These are phyloP conservation scores for Rhinolophus sinicus DNA, from an alignment of 2,113 vertebrate species.

Conservation along the genomic window DNA sequence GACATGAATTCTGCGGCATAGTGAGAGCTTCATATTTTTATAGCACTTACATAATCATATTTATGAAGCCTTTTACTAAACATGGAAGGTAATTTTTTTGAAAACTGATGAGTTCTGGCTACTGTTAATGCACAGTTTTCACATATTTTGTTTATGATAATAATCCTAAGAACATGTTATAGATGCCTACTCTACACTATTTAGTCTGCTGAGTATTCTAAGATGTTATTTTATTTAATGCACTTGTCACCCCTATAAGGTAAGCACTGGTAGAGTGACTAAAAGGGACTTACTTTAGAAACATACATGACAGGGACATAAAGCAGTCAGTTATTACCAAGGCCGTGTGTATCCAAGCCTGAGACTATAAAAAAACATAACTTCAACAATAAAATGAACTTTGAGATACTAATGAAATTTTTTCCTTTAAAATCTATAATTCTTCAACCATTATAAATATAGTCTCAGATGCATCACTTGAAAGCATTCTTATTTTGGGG, in stretches of 20 bases:
- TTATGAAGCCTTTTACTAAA: not conserved
- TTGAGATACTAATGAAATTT: not conserved
- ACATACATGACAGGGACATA: not conserved
- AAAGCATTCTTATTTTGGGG: not conserved
- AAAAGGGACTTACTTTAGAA: not conserved
- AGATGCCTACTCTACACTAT: not conserved
- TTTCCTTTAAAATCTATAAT: not conserved
- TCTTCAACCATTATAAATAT: not conserved
- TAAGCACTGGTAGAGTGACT: not conserved
- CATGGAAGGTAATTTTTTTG: not conserved
- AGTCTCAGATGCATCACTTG: not conserved
- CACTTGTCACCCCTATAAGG: not conserved
- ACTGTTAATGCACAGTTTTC: not conserved
- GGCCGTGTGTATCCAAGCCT: not conserved
- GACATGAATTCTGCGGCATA: not conserved
- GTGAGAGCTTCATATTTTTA: not conserved
- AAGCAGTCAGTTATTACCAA: conserved; percentile 16
- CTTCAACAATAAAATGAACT: not conserved
- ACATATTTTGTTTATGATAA: not conserved
- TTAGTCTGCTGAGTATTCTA: not conserved
- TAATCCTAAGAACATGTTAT: not conserved
- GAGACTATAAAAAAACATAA: not conserved
- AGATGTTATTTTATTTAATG: not conserved
- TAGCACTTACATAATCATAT: not conserved
- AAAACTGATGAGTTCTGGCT: not conserved